Conservation (phyloP, 2,888 invertebrate genomes). For the Drosophila lacicola region DNA sequence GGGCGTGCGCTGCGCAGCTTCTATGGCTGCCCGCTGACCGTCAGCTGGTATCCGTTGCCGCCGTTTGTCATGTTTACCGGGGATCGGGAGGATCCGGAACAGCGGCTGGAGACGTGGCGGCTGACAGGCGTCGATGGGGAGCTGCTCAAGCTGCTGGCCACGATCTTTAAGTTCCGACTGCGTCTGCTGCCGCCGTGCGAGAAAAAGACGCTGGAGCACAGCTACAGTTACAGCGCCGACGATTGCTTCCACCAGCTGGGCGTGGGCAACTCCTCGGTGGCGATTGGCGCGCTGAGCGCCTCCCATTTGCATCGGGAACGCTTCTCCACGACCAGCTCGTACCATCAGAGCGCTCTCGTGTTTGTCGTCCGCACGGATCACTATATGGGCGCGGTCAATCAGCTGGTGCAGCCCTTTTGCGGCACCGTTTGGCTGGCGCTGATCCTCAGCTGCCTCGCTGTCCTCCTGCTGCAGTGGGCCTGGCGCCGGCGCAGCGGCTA, state of each 20-base stretch:
- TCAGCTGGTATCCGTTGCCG: slow-evolving; percentile 60
- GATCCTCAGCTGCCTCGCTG: slow-evolving; percentile 32
- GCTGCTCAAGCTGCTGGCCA: slow-evolving; percentile 66
- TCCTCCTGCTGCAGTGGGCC: slow-evolving; percentile 40
- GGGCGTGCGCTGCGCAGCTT: slow-evolving; percentile 50
- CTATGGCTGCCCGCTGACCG: slow-evolving; percentile 66
- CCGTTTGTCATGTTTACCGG: slow-evolving; percentile 74
- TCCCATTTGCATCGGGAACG: slow-evolving; percentile 45
- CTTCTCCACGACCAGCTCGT: slow-evolving; percentile 64
- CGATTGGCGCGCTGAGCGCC: slow-evolving; percentile 76
- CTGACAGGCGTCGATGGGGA: slow-evolving; percentile 79
- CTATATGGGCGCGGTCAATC: slow-evolving; percentile 62
- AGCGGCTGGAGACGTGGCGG: slow-evolving; percentile 40
- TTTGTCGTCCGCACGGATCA: slow-evolving; percentile 71
- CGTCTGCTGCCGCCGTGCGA: slow-evolving; percentile 53
- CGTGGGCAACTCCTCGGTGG: slow-evolving; percentile 54
- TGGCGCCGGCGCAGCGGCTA: slow-evolving; percentile 22
- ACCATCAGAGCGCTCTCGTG: slow-evolving; percentile 70
- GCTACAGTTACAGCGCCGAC: slow-evolving; percentile 20
- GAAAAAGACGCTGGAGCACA: slow-evolving; percentile 7
- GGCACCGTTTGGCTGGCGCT: slow-evolving; percentile 63
- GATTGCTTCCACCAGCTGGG: slow-evolving; percentile 61
- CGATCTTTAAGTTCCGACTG: slow-evolving; percentile 70
- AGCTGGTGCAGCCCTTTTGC: slow-evolving; percentile 68
- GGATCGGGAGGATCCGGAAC: slow-evolving; percentile 47